Percentiles rank a stretch among this genome's conserved stretches.
Evolutionary conservation across 2,113 vertebrate genomes (phyloP).

Genomic region (Centropus unirufus): DNA sequence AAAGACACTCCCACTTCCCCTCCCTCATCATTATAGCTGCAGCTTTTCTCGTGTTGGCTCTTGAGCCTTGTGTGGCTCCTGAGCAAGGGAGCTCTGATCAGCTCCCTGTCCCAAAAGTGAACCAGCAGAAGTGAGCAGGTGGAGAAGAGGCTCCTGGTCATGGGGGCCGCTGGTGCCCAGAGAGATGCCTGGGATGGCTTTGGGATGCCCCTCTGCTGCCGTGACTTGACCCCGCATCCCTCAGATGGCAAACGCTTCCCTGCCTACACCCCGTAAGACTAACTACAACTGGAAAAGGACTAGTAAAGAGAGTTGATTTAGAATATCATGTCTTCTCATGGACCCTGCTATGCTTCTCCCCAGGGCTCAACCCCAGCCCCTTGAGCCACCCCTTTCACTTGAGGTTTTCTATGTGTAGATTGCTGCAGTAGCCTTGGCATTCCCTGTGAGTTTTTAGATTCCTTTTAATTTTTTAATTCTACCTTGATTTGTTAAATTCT

Average conservation of each 20-base stretch:
- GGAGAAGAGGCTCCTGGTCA: background rate
- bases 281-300: background rate
- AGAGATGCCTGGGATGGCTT: background rate
- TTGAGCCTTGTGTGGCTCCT: background rate
- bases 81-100: background rate
- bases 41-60: background rate
- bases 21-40: background rate
- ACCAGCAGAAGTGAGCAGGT: background rate
- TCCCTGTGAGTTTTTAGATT: background rate
- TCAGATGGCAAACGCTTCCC: background rate
- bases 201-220: background rate
- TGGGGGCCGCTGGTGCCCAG: accelerated
- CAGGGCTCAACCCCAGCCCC: background rate
- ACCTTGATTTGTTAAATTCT: background rate
- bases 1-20: background rate
- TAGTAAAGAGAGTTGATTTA: background rate
- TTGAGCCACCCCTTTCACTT: background rate
- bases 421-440: background rate
- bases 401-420: background rate
- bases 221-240: background rate
- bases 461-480: background rate
- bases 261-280: background rate
- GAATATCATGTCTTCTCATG: background rate
- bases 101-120: background rate
- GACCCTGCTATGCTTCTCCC: background rate